Evolutionary conservation across 53 echinoderm and acorn worm species (phyloP).

Genomic region (Echinarachnius parma): DNA sequence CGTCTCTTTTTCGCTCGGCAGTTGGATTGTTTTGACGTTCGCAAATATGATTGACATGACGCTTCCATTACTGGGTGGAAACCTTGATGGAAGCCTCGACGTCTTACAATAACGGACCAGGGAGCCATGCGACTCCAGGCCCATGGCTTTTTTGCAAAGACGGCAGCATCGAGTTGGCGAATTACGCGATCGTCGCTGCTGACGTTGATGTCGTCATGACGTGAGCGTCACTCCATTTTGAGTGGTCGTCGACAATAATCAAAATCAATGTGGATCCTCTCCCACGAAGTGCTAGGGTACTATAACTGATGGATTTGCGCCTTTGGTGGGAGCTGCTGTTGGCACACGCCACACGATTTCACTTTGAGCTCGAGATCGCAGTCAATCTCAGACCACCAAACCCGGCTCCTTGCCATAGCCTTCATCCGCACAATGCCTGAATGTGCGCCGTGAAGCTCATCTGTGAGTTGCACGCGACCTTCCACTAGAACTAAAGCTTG

Average conservation of each 20-base stretch:
- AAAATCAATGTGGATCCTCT: conserved; percentile 24
- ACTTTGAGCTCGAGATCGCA: conserved; percentile 46
- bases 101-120: too few relatives aligned
- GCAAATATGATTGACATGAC: too few relatives aligned
- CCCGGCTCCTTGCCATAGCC: conserved; percentile 27
- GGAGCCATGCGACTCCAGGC: too few relatives aligned
- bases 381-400: conserved; percentile 63
- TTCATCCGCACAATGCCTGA: conserved; percentile 57
- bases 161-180: too few relatives aligned
- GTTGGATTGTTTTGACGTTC: neutral
- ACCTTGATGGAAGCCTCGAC: too few relatives aligned
- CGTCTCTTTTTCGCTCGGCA: neutral
- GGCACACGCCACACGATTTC: conserved; percentile 34
- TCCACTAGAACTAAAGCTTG: conserved; percentile 44
- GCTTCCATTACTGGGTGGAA: too few relatives aligned
- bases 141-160: too few relatives aligned
- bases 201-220: conserved; percentile 52
- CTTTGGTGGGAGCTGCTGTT: conserved; percentile 13
- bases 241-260: too few relatives aligned
- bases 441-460: conserved; percentile 57
- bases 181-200: conserved; percentile 39
- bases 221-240: conserved; percentile 42
- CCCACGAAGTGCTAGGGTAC: conserved; percentile 55
- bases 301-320: conserved; percentile 53
- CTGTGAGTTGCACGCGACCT: conserved; percentile 30